phyloP scores from a whole-genome alignment of 2,888 invertebrate species.

The Diogma glabrata region DNA sequence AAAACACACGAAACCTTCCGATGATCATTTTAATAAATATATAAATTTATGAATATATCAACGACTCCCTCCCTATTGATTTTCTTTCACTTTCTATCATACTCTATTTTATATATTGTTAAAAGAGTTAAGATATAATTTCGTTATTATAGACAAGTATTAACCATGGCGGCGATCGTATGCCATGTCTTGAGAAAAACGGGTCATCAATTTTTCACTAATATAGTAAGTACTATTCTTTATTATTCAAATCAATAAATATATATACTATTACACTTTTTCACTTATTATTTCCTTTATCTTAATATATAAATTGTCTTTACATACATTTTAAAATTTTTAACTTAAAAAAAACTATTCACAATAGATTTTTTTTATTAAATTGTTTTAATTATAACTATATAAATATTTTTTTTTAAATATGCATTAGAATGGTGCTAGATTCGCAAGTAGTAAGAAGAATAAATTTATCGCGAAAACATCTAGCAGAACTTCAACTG shows the following conservation, averaged over 20 bases:
- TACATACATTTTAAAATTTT: not conserved
- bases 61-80: not conserved
- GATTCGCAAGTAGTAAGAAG: too few relatives aligned
- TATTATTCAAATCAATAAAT: not conserved
- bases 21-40: constrained; percentile 2
- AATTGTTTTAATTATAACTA: too few relatives aligned
- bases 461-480: too few relatives aligned
- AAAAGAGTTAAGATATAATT: too few relatives aligned
- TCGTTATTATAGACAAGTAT: too few relatives aligned
- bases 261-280: too few relatives aligned
- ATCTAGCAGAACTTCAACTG: constrained; percentile 28
- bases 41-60: constrained; percentile 1
- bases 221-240: constrained; percentile 34
- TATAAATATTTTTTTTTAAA: too few relatives aligned
- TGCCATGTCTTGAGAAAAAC: constrained; percentile 41
- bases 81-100: not conserved
- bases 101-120: not conserved
- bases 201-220: constrained; percentile 27
- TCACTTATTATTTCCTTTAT: constrained; percentile 1
- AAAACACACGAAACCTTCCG: constrained; percentile 4
- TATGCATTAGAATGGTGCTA: too few relatives aligned
- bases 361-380: too few relatives aligned
- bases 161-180: constrained; percentile 47
- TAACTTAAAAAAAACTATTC: not conserved
- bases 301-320: not conserved